phyloP scores from a whole-genome alignment of 2,797 vertebrate species.

The Mormyrops boulengeri region DNA sequence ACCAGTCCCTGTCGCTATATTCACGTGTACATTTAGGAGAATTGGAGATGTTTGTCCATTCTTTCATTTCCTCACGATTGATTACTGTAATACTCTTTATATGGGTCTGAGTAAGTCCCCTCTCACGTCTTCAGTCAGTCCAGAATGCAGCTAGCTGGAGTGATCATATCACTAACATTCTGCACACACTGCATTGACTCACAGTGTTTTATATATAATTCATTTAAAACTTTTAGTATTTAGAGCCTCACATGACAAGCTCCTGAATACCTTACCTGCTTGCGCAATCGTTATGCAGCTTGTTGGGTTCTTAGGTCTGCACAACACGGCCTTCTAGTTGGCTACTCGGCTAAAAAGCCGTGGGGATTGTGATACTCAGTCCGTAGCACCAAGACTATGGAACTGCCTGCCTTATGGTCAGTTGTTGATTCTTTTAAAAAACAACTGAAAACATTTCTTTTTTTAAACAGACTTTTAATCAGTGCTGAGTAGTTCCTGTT shows the following conservation, averaged over 20 bases:
- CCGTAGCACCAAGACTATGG: too few species aligned
- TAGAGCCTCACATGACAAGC: background rate
- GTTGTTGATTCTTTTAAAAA: background rate
- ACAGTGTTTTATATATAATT: background rate
- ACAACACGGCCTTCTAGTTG: background rate
- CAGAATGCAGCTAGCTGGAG: background rate
- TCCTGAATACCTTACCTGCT: background rate
- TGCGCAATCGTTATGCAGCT: background rate
- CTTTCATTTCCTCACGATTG: background rate
- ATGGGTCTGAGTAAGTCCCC: background rate
- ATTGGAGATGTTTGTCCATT: background rate
- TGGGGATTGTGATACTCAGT: background rate
- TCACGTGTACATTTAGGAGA: background rate
- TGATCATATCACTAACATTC: background rate
- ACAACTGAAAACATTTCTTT: background rate
- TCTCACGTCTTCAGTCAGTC: background rate
- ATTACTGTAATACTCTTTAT: background rate
- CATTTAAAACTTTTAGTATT: background rate
- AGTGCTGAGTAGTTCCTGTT: background rate
- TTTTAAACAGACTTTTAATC: background rate
- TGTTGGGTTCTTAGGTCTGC: background rate
- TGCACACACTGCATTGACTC: background rate
- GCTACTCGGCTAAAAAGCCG: background rate
- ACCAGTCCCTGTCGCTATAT: background rate
- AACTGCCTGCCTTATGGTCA: background rate